A percentile compares a stretch with the other conserved stretches of the same genome.
These are phyloP conservation scores for Drosophila sturtevanti DNA, from an alignment of 1,140 invertebrate species.

Conservation along the genomic window DNA sequence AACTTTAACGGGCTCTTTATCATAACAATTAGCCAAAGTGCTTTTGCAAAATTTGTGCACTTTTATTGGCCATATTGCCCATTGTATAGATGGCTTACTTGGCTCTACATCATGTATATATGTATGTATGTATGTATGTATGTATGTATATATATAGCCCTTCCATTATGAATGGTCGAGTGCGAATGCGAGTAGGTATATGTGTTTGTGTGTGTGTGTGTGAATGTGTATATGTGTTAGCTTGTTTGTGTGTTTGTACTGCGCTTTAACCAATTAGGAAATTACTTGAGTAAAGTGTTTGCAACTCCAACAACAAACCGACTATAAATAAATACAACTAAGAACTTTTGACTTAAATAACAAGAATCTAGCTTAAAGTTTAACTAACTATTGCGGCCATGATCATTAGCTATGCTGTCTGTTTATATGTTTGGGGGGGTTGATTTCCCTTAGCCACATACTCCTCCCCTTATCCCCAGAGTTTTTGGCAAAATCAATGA, in stretches of 20 bases:
- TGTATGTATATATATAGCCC: constrained; percentile 17
- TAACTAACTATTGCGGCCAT: constrained; percentile 7
- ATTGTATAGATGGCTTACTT: constrained; percentile 23
- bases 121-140: no score
- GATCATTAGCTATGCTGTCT: constrained; percentile 31
- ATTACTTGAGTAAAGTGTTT: constrained; percentile 65
- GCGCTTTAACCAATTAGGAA: constrained; percentile 69
- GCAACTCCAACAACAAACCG: constrained; percentile 29
- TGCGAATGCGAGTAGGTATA: background rate
- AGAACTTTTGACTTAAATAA: constrained; percentile 34
- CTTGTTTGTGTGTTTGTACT: constrained; percentile 29
- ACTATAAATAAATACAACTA: constrained; percentile 22
- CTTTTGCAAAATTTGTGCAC: constrained; percentile 55
- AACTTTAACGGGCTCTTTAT: constrained; percentile 40
- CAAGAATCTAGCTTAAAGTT: constrained; percentile 32
- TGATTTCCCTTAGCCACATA: background rate
- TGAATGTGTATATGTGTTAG: constrained; percentile 8
- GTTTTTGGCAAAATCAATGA: constrained; percentile 31
- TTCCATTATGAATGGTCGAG: constrained; percentile 38
- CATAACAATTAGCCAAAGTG: constrained; percentile 64
- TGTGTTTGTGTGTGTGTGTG: background rate
- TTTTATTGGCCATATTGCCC: constrained; percentile 44
- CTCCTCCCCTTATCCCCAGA: background rate
- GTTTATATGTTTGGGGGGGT: background rate
- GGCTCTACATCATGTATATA: background rate